phyloP scores from a whole-genome alignment of 2,797 vertebrate genomes.

The Eleutherodactylus coqui region DNA sequence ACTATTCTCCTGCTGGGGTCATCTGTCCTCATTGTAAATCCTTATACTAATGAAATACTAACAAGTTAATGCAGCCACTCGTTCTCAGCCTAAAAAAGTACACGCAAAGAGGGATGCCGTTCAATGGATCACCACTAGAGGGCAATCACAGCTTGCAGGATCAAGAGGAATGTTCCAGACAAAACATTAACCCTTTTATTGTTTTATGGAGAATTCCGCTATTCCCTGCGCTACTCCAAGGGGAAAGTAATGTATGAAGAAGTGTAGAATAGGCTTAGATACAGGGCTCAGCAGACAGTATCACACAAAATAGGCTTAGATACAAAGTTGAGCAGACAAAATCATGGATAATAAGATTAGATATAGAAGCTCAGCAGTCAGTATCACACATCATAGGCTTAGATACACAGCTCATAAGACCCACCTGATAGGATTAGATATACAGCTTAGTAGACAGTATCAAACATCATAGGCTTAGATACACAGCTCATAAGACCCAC shows the following conservation, averaged over 20 bases:
- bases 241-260: background rate
- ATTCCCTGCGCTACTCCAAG: background rate
- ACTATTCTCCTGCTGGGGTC: no score
- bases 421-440: no score
- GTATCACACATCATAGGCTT: no score
- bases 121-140: constrained; percentile 12
- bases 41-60: background rate
- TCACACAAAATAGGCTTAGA: background rate
- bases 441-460: no score
- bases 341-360: no score
- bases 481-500: no score
- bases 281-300: no score
- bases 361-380: no score
- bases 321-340: background rate
- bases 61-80: background rate
- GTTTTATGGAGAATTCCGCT: no score
- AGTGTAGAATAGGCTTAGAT: background rate
- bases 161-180: background rate
- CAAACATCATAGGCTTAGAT: no score
- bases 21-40: background rate
- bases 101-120: background rate
- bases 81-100: background rate
- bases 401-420: no score
- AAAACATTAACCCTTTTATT: background rate
- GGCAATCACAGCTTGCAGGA: background rate